These are phyloP conservation scores for Drosophila lacertosa DNA, from an alignment of 1,140 invertebrate genomes.

Conservation along the genomic window DNA sequence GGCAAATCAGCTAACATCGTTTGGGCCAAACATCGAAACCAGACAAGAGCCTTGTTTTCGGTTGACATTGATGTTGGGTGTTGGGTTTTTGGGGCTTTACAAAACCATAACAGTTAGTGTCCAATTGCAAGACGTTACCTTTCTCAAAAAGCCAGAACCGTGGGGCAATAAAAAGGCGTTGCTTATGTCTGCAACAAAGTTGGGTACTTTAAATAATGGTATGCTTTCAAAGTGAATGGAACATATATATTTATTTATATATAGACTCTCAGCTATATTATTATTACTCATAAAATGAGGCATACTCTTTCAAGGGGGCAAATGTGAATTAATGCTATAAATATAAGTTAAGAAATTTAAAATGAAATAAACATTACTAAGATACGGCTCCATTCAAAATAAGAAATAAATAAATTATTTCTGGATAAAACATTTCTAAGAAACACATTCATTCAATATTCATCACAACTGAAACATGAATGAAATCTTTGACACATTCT, in stretches of 20 bases:
- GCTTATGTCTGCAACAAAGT: too few relatives aligned
- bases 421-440: too few relatives aligned
- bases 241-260: too few relatives aligned
- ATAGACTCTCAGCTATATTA: too few relatives aligned
- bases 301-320: background rate
- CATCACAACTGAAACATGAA: too few relatives aligned
- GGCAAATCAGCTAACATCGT: constrained; percentile 31
- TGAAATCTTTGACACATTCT: too few relatives aligned
- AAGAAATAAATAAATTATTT: too few relatives aligned
- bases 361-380: too few relatives aligned
- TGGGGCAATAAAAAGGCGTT: constrained; percentile 8
- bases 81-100: constrained; percentile 25
- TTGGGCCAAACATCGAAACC: constrained; percentile 23
- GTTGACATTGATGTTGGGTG: constrained; percentile 37
- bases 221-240: constrained; percentile 7
- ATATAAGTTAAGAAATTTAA: background rate
- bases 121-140: constrained; percentile 29
- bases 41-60: constrained; percentile 24
- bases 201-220: too few relatives aligned
- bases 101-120: constrained; percentile 27
- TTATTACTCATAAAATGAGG: background rate
- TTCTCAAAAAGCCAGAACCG: background rate
- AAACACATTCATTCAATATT: too few relatives aligned
- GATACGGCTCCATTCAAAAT: too few relatives aligned
- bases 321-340: background rate